These are phyloP conservation scores for Lasioglossum marginatum DNA, from an alignment of 2,888 invertebrate species.

Conservation along the genomic window DNA sequence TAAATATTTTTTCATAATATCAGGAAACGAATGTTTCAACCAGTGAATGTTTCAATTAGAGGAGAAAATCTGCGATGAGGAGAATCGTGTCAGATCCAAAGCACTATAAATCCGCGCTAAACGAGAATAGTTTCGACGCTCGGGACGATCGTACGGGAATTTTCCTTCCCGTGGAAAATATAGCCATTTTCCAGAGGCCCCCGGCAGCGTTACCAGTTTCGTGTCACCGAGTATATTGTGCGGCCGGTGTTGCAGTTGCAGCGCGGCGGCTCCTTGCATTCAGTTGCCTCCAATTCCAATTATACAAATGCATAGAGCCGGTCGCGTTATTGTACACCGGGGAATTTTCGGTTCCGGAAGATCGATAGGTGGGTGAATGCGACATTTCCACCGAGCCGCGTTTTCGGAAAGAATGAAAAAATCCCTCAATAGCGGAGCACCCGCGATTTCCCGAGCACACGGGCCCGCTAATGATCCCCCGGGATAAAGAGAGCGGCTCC, in stretches of 20 bases:
- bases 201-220: neutral
- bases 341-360: neutral
- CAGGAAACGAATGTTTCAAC: too few species aligned
- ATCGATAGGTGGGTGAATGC: slow-evolving; percentile 10
- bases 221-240: slow-evolving; percentile 9
- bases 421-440: neutral
- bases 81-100: neutral
- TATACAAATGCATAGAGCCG: slow-evolving; percentile 9
- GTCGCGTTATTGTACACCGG: slow-evolving; percentile 8
- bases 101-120: neutral
- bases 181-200: neutral
- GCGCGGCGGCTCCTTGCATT: neutral
- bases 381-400: slow-evolving; percentile 13
- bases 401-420: slow-evolving; percentile 11
- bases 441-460: neutral
- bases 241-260: neutral
- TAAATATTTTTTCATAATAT: too few species aligned
- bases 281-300: slow-evolving; percentile 8
- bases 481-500: neutral
- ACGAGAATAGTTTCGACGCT: neutral
- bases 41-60: neutral
- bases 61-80: neutral
- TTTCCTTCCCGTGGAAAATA: neutral
- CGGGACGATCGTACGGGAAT: neutral
- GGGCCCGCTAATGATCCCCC: neutral